Base-by-base conservation (phyloP, 2,797 vertebrate species). In the Hyperoplus immaculatus region DNA sequence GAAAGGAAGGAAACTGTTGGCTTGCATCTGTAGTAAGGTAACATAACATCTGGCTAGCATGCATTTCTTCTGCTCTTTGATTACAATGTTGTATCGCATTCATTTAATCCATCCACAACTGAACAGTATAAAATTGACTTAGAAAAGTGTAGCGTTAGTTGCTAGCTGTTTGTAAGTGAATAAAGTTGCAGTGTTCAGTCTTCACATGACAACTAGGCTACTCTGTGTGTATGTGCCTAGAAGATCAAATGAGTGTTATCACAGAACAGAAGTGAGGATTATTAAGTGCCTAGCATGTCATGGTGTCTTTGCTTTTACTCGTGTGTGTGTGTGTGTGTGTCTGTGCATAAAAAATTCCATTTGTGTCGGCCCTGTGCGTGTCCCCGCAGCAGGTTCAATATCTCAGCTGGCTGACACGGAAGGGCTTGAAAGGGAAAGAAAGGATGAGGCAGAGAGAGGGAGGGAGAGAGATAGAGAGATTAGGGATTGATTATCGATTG, bases 401-500 rank as follows among this genome's bases (percentile, higher is more conserved):
- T 75, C 82, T 69, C 73, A 70, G 70, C 73, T 46, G 36, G 75
- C 29, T 64, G 88, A 80, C 80, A 79, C 15, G 74, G 69, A 83
- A 38, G n/a, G 15, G 49, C 16, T 75, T 69, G 58, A 80, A 77
- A 77, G 75, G 29, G 72, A 64, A 86, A 78, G 62, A 70, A 50
- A 57, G 71, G 74, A 78, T 56, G 55, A 84, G 61, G 60, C 62
- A 68, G 69, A 69, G 36, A 69, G 55, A 74, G 62, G 75, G 71
- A 70, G 82, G 82, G 60, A 83, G 84, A 56, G 73, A 88, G 86
- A 88, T 84, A 82, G 84, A 69, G 72, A 90, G 90, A 94, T 88
- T 90, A 91, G 77, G 83, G 89, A 94, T 92, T 92, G 92, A 92
- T 93, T 92, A 92, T 94, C 46, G 89, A 93, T 91, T 10, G n/a